These are phyloP conservation scores for Melanogrammus aeglefinus DNA, from an alignment of 2,797 vertebrate genomes.

Conservation along the genomic window DNA sequence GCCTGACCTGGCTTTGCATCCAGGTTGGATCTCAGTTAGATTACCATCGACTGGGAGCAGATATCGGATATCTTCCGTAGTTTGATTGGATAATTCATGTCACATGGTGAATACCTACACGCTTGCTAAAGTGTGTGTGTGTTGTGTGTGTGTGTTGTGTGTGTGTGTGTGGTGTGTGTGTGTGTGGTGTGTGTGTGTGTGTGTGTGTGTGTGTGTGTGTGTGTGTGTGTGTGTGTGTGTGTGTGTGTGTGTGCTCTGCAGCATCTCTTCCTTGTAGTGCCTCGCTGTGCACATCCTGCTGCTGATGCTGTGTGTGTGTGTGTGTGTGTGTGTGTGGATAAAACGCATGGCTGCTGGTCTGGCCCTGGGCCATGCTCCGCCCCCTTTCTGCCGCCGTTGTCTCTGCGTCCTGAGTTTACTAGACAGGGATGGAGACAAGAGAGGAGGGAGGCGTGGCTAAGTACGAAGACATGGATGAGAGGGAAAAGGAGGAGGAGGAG, in stretches of 20 bases:
- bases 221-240: slow-evolving; percentile 19
- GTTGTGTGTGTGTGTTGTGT: not conserved
- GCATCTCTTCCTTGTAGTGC: slow-evolving; percentile 71
- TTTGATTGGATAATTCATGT: not conserved
- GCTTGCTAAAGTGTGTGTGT: not conserved
- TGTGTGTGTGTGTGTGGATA: slow-evolving; percentile 18
- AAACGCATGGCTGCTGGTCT: not conserved
- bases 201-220: slow-evolving; percentile 21
- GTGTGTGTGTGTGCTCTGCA: slow-evolving; percentile 42
- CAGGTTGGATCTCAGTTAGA: not conserved
- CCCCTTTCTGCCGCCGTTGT: slow-evolving; percentile 28
- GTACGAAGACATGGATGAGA: not conserved
- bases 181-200: slow-evolving; percentile 16
- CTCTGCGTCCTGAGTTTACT: slow-evolving; percentile 42
- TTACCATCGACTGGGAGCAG: not conserved
- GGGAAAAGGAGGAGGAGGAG: slow-evolving; percentile 12
- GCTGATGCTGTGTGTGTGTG: slow-evolving; percentile 42
- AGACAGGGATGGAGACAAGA: slow-evolving; percentile 21
- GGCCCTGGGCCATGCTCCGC: slow-evolving; percentile 52
- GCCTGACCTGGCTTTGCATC: not conserved
- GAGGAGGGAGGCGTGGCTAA: slow-evolving; percentile 12
- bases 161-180: slow-evolving; percentile 9
- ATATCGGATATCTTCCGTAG: not conserved
- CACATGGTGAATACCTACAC: not conserved
- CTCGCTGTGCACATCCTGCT: slow-evolving; percentile 54